These are phyloP conservation scores for Lepidurus arcticus DNA, from an alignment of 1,140 invertebrate species.

Conservation along the genomic window DNA sequence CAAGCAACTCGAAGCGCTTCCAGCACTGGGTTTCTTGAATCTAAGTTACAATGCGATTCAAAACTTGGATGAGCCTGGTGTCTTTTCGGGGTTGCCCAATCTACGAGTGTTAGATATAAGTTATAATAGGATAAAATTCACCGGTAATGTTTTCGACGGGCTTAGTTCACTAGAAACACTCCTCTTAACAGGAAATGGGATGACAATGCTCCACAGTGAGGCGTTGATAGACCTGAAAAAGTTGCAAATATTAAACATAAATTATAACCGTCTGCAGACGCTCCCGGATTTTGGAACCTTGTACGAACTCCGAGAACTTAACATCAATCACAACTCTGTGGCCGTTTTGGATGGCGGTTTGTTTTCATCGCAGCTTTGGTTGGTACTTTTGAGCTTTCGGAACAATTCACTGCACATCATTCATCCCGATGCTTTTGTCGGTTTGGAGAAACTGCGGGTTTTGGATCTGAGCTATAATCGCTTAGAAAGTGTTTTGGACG, in stretches of 20 bases:
- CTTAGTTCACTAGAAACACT: slow-evolving; percentile 32
- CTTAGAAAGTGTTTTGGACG: slow-evolving; percentile 55
- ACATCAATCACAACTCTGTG: slow-evolving; percentile 71
- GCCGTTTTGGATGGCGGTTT: slow-evolving; percentile 49
- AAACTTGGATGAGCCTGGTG: slow-evolving; percentile 59
- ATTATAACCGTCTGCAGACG: slow-evolving; percentile 64
- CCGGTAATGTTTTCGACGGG: slow-evolving; percentile 45
- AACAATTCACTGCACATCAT: slow-evolving; percentile 33
- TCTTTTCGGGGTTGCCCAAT: slow-evolving; percentile 64
- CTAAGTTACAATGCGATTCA: slow-evolving; percentile 67
- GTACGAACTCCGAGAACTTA: slow-evolving; percentile 57
- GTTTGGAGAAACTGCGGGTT: slow-evolving; percentile 58
- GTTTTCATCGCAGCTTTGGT: slow-evolving; percentile 32
- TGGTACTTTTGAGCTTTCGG: slow-evolving; percentile 34
- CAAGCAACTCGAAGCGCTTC: slow-evolving; percentile 70
- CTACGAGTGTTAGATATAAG: slow-evolving; percentile 64
- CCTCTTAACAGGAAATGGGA: slow-evolving; percentile 35
- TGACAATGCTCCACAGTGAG: slow-evolving; percentile 23
- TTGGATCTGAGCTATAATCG: slow-evolving; percentile 71
- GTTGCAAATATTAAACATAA: slow-evolving; percentile 69
- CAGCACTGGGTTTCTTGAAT: slow-evolving; percentile 62
- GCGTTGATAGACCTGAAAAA: slow-evolving; percentile 42
- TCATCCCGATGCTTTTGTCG: slow-evolving; percentile 58
- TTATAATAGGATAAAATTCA: slow-evolving; percentile 64
- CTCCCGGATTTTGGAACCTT: slow-evolving; percentile 61